phyloP scores from a whole-genome alignment of 2,797 vertebrate species.

The Erpetoichthys calabaricus region DNA sequence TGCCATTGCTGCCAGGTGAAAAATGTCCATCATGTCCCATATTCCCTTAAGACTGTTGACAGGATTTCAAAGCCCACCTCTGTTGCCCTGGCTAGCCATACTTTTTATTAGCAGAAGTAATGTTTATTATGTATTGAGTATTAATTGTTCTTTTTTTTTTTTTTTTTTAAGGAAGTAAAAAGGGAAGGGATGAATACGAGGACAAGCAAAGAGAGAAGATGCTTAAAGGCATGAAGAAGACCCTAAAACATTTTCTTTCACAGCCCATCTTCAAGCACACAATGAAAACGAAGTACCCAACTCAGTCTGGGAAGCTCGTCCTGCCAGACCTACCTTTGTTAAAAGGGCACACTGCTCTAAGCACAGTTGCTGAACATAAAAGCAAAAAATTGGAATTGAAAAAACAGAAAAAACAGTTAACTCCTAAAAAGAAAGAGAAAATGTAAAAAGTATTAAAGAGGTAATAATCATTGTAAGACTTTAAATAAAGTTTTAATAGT shows the following conservation, averaged over 20 bases:
- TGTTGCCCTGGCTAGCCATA: no score
- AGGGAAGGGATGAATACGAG: conserved; percentile 38
- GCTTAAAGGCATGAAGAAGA: conserved; percentile 76
- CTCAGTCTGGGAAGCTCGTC: conserved; percentile 69
- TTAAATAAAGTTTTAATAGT: no score
- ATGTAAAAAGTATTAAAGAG: no score
- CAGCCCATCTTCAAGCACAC: conserved; percentile 66
- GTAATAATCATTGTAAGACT: no score
- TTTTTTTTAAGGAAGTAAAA: conserved; percentile 39
- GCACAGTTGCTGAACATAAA: conserved; percentile 44
- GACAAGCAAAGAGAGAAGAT: conserved; percentile 67
- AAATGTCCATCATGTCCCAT: no score
- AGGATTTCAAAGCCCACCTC: no score
- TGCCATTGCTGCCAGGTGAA: no score
- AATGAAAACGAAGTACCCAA: conserved; percentile 83
- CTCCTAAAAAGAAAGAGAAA: no score
- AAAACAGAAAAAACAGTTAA: conserved; percentile 19
- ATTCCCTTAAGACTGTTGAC: no score
- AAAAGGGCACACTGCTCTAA: conserved; percentile 51
- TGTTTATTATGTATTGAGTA: no score
- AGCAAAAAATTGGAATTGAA: conserved; percentile 14
- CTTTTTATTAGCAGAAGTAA: no score
- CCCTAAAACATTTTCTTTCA: conserved; percentile 65
- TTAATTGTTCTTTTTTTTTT: neutral
- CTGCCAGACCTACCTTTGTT: conserved; percentile 31